Conservation (phyloP, 2,888 invertebrate genomes). For the Ellobium chinense region DNA sequence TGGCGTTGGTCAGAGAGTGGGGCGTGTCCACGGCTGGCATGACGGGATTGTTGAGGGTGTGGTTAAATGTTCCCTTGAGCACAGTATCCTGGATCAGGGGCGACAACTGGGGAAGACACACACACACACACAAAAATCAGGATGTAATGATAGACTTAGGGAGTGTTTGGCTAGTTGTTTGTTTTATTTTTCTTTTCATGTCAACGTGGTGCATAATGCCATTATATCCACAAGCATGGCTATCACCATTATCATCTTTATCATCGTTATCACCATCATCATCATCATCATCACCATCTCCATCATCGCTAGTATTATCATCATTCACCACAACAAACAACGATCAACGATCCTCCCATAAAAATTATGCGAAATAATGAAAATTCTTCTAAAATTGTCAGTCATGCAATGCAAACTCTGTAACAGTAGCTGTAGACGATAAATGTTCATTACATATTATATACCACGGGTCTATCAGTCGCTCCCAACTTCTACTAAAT, state of each 20-base stretch:
- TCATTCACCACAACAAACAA: too few relatives aligned
- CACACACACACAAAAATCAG: too few relatives aligned
- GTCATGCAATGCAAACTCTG: too few relatives aligned
- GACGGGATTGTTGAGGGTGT: conserved; percentile 77
- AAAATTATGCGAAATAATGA: too few relatives aligned
- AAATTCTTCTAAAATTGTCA: too few relatives aligned
- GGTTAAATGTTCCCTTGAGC: conserved; percentile 78
- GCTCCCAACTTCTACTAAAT: too few relatives aligned
- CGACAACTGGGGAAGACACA: conserved; percentile 78
- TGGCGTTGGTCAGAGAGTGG: conserved; percentile 41
- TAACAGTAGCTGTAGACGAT: too few relatives aligned
- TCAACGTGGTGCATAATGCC: background rate
- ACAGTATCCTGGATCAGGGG: conserved; percentile 78
- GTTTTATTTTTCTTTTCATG: background rate
- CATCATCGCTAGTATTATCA: background rate
- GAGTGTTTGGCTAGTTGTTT: too few relatives aligned
- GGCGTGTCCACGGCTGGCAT: conserved; percentile 62
- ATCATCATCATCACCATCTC: conserved; percentile 1
- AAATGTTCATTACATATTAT: too few relatives aligned
- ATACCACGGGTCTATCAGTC: too few relatives aligned
- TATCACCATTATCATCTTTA: background rate
- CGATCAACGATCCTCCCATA: too few relatives aligned
- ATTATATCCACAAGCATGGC: background rate
- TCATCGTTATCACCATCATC: background rate
- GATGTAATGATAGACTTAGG: too few relatives aligned